Base-by-base conservation (phyloP, 2,888 invertebrate species). In the Lithophane ornitopus region DNA sequence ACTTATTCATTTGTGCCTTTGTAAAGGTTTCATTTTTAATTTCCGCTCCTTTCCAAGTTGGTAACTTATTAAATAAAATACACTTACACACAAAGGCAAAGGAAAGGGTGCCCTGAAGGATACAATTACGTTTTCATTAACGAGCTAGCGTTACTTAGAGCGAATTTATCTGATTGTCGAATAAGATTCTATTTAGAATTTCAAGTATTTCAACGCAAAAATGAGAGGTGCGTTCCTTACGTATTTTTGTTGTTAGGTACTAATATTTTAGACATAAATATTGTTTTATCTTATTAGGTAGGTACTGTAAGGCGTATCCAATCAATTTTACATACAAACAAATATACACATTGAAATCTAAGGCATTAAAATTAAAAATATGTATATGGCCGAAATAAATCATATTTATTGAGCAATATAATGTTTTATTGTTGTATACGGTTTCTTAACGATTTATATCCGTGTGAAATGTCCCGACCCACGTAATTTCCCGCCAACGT, bases 401-500 rank as follows among this genome's bases (percentile, higher is more conserved):
- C 71, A 77, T 61, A 73, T 78, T 68, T 80, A 80, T 65, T 75
- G 69, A 1, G 69, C 75, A 71, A 75, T 86, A 82, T 81, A 87
- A 79, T 73, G 75, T 81, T 87, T 80, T 87, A 82, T 75, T 70
- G 71, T 65, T 66, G 63, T 59, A 61, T 41, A 75, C 12, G 65
- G 59, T 62, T 69, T 76, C 70, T 49, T 87, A 88, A 88, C 87
- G 81, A 82, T 80, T 74, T 73, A 82, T 84, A 79, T 88, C 85
- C 87, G 85, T 67, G 56, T 65, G 46, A 81, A 88, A 84, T 72
- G 28, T 67, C 28, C 61, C 77, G 61, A 26, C 88, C 89, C 80
- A 91, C 90, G 85, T 88, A 82, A 87, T 89, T 90, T 90, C 89
- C 91, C 91, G 90, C 89, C 89, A 90, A 89, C 89, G 86, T 87